Evolutionary conservation across 2,797 vertebrate genomes (phyloP).

Genomic region (Sphenopsis melanotis): DNA sequence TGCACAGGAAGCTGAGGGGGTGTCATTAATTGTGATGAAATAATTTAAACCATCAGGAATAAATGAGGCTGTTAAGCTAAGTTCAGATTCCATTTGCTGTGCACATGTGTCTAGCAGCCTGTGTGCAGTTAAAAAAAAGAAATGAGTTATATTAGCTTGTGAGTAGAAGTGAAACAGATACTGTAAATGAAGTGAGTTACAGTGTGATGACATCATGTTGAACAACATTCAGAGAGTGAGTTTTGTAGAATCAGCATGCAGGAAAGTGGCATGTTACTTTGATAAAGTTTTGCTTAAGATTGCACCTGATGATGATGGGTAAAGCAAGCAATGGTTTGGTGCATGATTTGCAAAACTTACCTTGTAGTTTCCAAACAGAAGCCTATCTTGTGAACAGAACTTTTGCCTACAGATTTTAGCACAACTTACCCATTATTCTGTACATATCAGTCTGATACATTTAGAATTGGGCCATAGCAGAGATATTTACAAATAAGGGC

Average conservation of each 20-base stretch:
- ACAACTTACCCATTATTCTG: background rate
- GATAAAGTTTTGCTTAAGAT: constrained; percentile 60
- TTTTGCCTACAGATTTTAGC: background rate
- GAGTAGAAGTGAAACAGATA: constrained; percentile 79
- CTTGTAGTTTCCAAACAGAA: background rate
- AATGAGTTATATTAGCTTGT: constrained; percentile 74
- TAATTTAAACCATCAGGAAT: constrained; percentile 99
- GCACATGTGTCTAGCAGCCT: constrained; percentile 83
- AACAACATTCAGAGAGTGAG: constrained; percentile 60
- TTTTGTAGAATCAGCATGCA: constrained; percentile 57
- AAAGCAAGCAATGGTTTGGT: background rate
- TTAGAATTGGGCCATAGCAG: background rate
- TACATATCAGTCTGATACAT: background rate
- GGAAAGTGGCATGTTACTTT: constrained; percentile 40
- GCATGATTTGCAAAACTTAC: background rate
- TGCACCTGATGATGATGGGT: background rate
- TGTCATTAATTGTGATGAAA: constrained; percentile 99
- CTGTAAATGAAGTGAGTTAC: constrained; percentile 77
- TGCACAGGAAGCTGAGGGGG: constrained; percentile 88
- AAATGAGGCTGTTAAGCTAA: constrained; percentile 98
- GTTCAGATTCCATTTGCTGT: constrained; percentile 86
- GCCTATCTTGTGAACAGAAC: background rate
- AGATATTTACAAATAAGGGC: background rate
- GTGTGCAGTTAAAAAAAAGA: constrained; percentile 68
- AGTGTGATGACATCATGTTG: constrained; percentile 71